Evolutionary conservation across 2,797 vertebrate species (phyloP).

Genomic region (Sus cebifrons): DNA sequence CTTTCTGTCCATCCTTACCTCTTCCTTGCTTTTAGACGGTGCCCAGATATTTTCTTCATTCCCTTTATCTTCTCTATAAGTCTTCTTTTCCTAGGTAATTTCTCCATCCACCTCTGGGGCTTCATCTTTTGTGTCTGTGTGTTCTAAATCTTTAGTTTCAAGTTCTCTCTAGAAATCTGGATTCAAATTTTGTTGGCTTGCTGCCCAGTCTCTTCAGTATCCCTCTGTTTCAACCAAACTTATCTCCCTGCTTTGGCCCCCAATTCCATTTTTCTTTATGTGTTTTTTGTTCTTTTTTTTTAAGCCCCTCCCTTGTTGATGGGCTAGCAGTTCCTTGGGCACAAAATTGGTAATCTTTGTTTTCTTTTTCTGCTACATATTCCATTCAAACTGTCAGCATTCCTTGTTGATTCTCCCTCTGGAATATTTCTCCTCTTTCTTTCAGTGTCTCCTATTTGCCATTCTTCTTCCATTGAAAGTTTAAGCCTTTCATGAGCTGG

Average conservation of each 20-base stretch:
- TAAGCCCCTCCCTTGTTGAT: neutral
- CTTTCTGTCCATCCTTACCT: neutral
- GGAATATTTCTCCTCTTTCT: neutral
- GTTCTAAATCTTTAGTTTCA: conserved; percentile 13
- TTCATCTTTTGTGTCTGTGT: conserved; percentile 13
- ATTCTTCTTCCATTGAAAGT: neutral
- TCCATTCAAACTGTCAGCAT: conserved; percentile 13
- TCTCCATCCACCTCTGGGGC: neutral
- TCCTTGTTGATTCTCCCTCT: conserved; percentile 7
- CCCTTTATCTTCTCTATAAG: neutral
- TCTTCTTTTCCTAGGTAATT: conserved; percentile 17
- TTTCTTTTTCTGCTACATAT: conserved; percentile 30
- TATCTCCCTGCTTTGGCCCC: neutral
- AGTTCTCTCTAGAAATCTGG: neutral
- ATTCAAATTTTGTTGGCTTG: neutral
- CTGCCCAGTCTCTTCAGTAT: neutral
- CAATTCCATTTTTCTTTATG: neutral
- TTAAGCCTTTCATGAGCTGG: conserved; percentile 21
- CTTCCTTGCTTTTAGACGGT: neutral
- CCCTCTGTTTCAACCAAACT: neutral
- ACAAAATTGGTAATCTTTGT: neutral
- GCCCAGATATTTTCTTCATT: neutral
- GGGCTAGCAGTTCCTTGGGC: neutral
- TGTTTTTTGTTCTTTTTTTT: neutral
- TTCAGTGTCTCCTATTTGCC: neutral